A percentile compares a stretch with the other conserved stretches of the same genome.
These are phyloP conservation scores for Epizoanthus illoricatus DNA, from an alignment of 92 coral and sea anemone species.

Conservation along the genomic window DNA sequence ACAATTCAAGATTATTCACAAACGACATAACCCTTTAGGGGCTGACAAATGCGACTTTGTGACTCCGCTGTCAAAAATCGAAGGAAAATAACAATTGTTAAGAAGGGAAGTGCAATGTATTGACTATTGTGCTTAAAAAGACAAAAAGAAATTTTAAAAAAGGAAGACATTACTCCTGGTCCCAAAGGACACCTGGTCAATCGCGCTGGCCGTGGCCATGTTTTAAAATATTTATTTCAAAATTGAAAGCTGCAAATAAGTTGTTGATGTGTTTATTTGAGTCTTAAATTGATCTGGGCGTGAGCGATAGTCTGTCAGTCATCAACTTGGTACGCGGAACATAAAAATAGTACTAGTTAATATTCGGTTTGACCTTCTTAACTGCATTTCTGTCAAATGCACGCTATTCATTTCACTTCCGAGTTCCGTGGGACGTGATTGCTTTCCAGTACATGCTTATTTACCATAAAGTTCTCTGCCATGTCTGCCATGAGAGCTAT, in stretches of 20 bases:
- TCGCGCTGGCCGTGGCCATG: too few relatives aligned
- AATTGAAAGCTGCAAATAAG: neutral
- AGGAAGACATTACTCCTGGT: too few relatives aligned
- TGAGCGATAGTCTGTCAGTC: neutral
- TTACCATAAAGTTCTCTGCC: neutral
- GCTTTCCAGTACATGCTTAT: neutral
- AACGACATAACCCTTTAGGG: neutral
- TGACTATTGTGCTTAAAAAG: neutral
- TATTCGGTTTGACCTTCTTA: conserved; percentile 6
- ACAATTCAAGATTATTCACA: neutral
- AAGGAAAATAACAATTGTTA: neutral
- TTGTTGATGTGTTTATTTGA: neutral
- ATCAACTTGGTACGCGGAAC: neutral
- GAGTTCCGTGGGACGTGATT: conserved; percentile 38
- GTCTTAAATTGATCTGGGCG: conserved; percentile 9
- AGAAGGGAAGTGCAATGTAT: neutral
- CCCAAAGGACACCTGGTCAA: too few relatives aligned
- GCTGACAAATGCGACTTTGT: neutral
- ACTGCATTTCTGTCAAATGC: conserved; percentile 3
- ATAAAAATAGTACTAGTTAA: neutral
- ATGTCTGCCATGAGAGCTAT: conserved; percentile 1
- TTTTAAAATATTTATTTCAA: neutral
- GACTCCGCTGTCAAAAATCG: conserved; percentile 21
- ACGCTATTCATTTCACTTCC: conserved; percentile 41
- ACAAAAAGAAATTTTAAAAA: neutral